These are phyloP conservation scores for Tyrannus savana DNA, from an alignment of 2,113 vertebrate species.

Conservation along the genomic window DNA sequence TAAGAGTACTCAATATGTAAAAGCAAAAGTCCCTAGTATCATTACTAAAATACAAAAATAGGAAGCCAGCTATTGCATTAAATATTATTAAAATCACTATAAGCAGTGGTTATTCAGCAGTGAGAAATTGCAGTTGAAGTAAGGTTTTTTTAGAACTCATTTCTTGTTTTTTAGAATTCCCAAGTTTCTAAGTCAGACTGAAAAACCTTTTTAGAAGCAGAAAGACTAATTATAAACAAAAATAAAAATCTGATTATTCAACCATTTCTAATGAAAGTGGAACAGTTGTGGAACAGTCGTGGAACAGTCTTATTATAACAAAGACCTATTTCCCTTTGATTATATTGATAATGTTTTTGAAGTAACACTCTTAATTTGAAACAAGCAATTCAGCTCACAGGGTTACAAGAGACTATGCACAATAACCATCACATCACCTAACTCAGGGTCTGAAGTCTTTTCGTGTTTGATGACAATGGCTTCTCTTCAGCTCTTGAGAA, in stretches of 20 bases:
- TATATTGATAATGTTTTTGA: background rate
- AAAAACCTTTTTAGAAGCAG: background rate
- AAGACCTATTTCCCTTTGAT: background rate
- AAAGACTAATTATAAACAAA: background rate
- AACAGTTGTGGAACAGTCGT: background rate
- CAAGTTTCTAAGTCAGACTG: background rate
- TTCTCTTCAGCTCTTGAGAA: background rate
- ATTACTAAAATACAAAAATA: background rate
- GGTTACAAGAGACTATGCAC: background rate
- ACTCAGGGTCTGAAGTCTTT: background rate
- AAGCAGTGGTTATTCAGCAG: background rate
- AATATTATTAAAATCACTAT: background rate
- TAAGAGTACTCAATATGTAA: background rate
- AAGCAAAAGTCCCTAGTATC: background rate
- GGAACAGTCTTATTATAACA: background rate
- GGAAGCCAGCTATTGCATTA: background rate
- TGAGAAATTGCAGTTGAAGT: background rate
- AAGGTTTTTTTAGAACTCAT: rapidly evolving
- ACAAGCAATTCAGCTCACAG: background rate
- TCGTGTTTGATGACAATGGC: background rate
- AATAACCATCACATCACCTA: rapidly evolving
- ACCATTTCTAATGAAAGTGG: background rate
- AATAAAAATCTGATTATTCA: background rate
- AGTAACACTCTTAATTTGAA: background rate
- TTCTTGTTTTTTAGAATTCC: background rate